These are phyloP conservation scores for Trinectes maculatus DNA, from an alignment of 2,113 vertebrate genomes.

Conservation along the genomic window DNA sequence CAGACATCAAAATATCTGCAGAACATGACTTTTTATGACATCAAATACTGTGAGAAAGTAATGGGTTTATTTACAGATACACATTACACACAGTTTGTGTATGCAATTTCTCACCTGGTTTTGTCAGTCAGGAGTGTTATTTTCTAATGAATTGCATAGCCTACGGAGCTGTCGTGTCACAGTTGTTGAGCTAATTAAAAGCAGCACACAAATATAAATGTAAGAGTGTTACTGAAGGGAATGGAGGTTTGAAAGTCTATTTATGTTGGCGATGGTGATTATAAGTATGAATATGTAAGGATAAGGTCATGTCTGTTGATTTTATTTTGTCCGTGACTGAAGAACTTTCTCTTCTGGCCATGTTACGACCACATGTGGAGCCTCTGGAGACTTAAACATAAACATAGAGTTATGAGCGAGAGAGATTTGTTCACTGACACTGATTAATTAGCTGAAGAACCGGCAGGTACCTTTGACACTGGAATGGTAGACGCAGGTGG, in stretches of 20 bases:
- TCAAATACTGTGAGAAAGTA: background rate
- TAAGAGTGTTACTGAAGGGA: constrained; percentile 6
- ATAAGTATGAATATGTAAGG: no score
- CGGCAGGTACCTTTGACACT: background rate
- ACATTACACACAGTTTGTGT: background rate
- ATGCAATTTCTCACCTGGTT: constrained; percentile 18
- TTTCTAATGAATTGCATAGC: constrained; percentile 47
- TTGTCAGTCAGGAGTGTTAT: constrained; percentile 40
- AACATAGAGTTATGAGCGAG: background rate
- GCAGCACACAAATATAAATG: constrained; percentile 27
- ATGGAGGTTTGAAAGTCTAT: background rate
- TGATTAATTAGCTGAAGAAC: background rate
- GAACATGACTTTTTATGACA: background rate
- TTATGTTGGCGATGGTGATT: no score
- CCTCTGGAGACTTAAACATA: background rate
- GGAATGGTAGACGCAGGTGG: background rate
- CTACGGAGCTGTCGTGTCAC: constrained; percentile 23
- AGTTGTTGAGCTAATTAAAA: constrained; percentile 32
- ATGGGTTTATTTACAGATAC: background rate
- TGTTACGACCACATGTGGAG: background rate
- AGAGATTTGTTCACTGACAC: background rate
- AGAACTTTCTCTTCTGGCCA: background rate
- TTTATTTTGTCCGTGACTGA: background rate
- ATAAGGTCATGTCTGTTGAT: background rate
- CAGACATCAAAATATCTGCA: background rate